A percentile compares a stretch with the other conserved stretches of the same genome.
phyloP scores from a whole-genome alignment of 2,797 vertebrate genomes.

The Sebastes matsubarae region DNA sequence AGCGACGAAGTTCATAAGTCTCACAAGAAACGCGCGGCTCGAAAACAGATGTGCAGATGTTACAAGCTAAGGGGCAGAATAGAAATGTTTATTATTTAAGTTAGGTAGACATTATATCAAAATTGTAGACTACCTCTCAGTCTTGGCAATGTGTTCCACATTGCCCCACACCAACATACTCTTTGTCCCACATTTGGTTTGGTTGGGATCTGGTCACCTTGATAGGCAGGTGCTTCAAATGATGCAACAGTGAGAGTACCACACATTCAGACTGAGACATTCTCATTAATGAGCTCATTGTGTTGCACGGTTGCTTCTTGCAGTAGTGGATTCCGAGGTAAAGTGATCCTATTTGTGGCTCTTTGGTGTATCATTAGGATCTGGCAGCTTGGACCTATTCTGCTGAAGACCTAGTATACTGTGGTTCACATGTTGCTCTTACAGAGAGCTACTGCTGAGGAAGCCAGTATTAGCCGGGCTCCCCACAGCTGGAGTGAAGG shows the following conservation, averaged over 20 bases:
- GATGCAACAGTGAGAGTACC: neutral
- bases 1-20: too few relatives aligned
- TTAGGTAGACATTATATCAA: too few relatives aligned
- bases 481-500: conserved; percentile 60
- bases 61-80: too few relatives aligned
- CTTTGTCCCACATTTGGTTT: too few relatives aligned
- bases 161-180: too few relatives aligned
- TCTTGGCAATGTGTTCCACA: too few relatives aligned
- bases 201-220: too few relatives aligned
- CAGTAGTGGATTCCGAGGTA: conserved; percentile 16
- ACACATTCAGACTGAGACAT: conserved; percentile 1
- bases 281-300: conserved; percentile 1
- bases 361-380: conserved; percentile 56
- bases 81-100: too few relatives aligned
- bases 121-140: too few relatives aligned
- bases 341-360: conserved; percentile 47
- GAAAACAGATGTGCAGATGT: too few relatives aligned
- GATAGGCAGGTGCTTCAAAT: neutral
- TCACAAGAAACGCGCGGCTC: too few relatives aligned
- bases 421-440: conserved; percentile 65
- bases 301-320: conserved; percentile 25
- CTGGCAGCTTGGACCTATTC: conserved; percentile 49
- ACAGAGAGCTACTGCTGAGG: conserved; percentile 54
- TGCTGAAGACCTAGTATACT: conserved; percentile 54
- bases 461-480: conserved; percentile 56